Evolutionary conservation across 2,888 invertebrate species (phyloP), one percentile per base, ranked within the genome.

Genomic region (Isoperla grammatica): DNA sequence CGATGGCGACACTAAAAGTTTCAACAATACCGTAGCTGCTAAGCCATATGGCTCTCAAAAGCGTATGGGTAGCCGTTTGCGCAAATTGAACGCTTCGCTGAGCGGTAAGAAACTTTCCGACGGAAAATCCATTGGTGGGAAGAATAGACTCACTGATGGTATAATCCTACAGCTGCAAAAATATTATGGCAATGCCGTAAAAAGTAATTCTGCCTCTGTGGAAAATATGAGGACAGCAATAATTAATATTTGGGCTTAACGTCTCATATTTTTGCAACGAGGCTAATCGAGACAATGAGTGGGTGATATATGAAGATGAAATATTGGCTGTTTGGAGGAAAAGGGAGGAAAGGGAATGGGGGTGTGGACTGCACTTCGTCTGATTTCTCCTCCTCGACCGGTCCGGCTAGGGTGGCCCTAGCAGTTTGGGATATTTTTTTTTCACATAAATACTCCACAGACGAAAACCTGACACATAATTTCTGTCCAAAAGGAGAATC

Each of bases 11-110:
- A 48, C 43, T 40, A 59, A n/a, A 53, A 56, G 56, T 13, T 63
- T 58, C 48, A 49, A 58, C 29, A 48, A 29, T 2, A 43, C 60
- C 19, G 40, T 65, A 2, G 60, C 60, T 48, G 8, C 43, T 23
- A 61, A 64, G 55, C 65, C 64, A 9, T 64, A 66, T 62, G 42
- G 61, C 37, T 49, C 62, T 5, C 55, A 65, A 49, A 65, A 66
- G 37, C n/a, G 65, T 15, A 65, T 65, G 65, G 64, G 63, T 15
- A 65, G 61, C 13, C 59, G 64, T 17, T 56, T 65, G 22, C 56
- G 61, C 29, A 46, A 43, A 4, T 12, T 40, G 4, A 4, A 12
- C 12, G 5, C 4, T 3, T 4, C 12, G 15, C 11, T 15, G 40
- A 3, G 12, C 3, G 15, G 15, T 12, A 40, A 40, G 40, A 4